Percentiles rank a stretch among this genome's conserved stretches.
Evolutionary conservation across 1,140 invertebrate species (phyloP).

Genomic region (Trachelipus rathkii): DNA sequence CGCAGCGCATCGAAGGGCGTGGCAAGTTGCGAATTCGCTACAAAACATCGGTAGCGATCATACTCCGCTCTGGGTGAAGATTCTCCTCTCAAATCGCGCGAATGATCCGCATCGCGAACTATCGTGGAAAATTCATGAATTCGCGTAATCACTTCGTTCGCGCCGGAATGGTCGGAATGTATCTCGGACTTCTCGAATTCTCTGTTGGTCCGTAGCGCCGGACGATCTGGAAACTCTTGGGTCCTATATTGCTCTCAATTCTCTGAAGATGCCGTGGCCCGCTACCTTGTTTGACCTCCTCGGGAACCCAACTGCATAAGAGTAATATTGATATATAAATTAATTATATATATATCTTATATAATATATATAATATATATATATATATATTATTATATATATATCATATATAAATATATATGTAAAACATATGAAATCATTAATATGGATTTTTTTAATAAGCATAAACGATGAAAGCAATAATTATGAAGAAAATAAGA

Average conservation of each 20-base stretch:
- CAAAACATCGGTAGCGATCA: constrained; percentile 16
- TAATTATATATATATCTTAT: too few species aligned
- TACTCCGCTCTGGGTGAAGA: constrained; percentile 8
- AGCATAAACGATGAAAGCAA: too few species aligned
- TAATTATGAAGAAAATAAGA: too few species aligned
- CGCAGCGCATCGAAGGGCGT: constrained; percentile 19
- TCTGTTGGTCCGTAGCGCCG: constrained; percentile 33
- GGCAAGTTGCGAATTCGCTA: background rate
- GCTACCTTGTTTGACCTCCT: constrained; percentile 43
- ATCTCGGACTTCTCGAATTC: constrained; percentile 17
- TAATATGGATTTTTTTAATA: too few species aligned
- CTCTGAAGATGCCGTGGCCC: constrained; percentile 26
- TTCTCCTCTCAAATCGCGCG: constrained; percentile 8
- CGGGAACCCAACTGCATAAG: constrained; percentile 43
- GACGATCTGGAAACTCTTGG: constrained; percentile 33
- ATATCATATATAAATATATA: too few species aligned
- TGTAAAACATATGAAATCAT: too few species aligned
- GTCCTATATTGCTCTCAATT: constrained; percentile 34
- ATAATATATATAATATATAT: too few species aligned
- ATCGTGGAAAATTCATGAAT: constrained; percentile 5
- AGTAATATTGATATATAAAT: too few species aligned
- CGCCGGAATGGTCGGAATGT: background rate
- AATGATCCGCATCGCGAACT: constrained; percentile 19
- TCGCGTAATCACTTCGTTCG: constrained; percentile 14
- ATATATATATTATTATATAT: too few species aligned